Conservation (phyloP, 2,888 invertebrate genomes). For the Rhyacophila evoluta region DNA sequence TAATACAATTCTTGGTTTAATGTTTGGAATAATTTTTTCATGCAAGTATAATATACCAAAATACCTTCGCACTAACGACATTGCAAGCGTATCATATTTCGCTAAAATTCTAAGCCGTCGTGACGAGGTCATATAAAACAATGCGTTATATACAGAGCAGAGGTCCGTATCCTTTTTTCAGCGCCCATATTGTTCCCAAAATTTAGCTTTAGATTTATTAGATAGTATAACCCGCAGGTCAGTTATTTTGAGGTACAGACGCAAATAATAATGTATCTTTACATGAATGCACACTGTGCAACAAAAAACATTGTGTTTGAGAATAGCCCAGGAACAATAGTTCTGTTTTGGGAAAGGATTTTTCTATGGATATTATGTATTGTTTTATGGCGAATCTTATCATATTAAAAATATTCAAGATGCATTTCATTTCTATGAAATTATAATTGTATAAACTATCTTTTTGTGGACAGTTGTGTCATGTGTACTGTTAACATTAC, state of each 20-base stretch:
- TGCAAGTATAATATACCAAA: not conserved
- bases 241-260: not conserved
- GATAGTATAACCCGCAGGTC: not conserved
- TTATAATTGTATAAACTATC: no score
- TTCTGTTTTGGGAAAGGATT: no score
- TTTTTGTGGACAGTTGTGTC: no score
- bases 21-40: not conserved
- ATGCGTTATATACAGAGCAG: not conserved
- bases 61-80: not conserved
- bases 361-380: no score
- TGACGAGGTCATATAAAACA: not conserved
- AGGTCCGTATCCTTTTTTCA: not conserved
- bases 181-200: not conserved
- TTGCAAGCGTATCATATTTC: not conserved
- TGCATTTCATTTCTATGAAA: no score
- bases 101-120: not conserved
- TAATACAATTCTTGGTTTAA: not conserved
- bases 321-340: no score
- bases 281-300: no score
- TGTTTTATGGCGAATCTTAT: no score
- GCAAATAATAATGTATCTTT: no score
- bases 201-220: not conserved
- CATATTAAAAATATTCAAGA: no score
- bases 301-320: no score
- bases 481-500: no score